Evolutionary conservation across 2,797 vertebrate genomes (phyloP).

Genomic region (Poeciliopsis presidionis): DNA sequence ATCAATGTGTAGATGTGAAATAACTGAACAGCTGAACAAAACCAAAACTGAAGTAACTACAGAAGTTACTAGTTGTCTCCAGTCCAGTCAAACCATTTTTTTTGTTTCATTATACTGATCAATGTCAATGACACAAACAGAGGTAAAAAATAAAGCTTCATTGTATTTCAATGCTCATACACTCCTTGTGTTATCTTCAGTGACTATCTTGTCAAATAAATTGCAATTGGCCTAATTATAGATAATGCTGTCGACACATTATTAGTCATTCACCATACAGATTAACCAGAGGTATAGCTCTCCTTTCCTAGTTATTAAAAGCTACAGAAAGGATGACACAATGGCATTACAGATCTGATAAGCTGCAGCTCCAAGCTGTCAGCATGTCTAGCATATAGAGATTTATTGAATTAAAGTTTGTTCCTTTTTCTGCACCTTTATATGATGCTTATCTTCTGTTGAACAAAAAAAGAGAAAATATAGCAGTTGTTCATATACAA

Average conservation of each 20-base stretch:
- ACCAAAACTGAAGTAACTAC: background rate
- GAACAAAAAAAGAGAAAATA: background rate
- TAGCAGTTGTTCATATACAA: background rate
- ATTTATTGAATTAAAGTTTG: background rate
- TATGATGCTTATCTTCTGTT: background rate
- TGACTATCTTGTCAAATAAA: constrained; percentile 29
- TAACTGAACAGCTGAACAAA: too few species aligned
- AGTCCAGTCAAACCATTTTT: constrained; percentile 13
- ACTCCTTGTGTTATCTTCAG: constrained; percentile 26
- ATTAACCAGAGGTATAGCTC: constrained; percentile 28
- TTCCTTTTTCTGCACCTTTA: background rate
- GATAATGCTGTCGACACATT: constrained; percentile 54
- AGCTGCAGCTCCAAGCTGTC: background rate
- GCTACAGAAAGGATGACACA: background rate
- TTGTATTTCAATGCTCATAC: background rate
- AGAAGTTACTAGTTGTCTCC: background rate
- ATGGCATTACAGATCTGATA: constrained; percentile 1
- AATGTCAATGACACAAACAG: constrained; percentile 33
- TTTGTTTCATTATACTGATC: constrained; percentile 11
- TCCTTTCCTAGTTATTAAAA: constrained; percentile 11
- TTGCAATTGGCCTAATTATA: constrained; percentile 58
- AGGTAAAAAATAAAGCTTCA: constrained; percentile 15
- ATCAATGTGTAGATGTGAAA: background rate
- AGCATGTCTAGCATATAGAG: background rate
- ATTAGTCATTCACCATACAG: constrained; percentile 46